A percentile compares a stretch with the other conserved stretches of the same genome.
phyloP scores from a whole-genome alignment of 2,888 invertebrate genomes.

The Drosophila niveifrons region DNA sequence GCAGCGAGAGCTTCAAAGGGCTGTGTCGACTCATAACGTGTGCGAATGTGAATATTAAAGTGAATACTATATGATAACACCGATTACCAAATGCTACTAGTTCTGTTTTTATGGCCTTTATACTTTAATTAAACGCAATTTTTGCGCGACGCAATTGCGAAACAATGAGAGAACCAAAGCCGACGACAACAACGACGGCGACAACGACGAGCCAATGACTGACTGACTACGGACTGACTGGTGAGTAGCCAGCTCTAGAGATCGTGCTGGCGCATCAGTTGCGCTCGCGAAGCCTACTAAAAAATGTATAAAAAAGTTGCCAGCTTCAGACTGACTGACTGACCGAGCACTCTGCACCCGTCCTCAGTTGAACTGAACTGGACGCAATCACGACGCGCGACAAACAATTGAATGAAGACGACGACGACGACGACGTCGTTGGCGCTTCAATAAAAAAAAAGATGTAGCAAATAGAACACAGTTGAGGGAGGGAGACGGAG shows the following conservation, averaged over 20 bases:
- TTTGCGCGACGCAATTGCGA: conserved; percentile 72
- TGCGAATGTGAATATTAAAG: conserved; percentile 12
- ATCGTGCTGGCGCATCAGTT: conserved; percentile 71
- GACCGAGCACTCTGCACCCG: conserved; percentile 34
- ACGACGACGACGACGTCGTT: conserved; percentile 34
- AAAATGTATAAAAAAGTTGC: conserved; percentile 29
- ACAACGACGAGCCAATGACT: conserved; percentile 3
- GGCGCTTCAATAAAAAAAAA: conserved; percentile 51
- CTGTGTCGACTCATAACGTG: conserved; percentile 64
- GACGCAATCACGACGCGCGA: conserved; percentile 77
- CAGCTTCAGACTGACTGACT: conserved; percentile 6
- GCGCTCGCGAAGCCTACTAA: conserved; percentile 82
- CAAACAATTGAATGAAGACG: conserved; percentile 71
- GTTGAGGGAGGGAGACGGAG: neutral
- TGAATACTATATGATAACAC: conserved; percentile 10
- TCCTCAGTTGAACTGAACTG: conserved; percentile 35
- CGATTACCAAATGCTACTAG: conserved; percentile 11
- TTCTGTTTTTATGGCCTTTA: conserved; percentile 63
- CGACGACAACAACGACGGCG: neutral
- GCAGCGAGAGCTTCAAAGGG: conserved; percentile 67
- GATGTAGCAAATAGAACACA: conserved; percentile 1
- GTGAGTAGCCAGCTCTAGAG: conserved; percentile 31
- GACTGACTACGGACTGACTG: neutral
- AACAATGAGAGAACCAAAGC: conserved; percentile 41
- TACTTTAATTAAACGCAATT: conserved; percentile 80